Conservation (phyloP, 2,888 invertebrate species). For the Cerceris ruficornis region DNA sequence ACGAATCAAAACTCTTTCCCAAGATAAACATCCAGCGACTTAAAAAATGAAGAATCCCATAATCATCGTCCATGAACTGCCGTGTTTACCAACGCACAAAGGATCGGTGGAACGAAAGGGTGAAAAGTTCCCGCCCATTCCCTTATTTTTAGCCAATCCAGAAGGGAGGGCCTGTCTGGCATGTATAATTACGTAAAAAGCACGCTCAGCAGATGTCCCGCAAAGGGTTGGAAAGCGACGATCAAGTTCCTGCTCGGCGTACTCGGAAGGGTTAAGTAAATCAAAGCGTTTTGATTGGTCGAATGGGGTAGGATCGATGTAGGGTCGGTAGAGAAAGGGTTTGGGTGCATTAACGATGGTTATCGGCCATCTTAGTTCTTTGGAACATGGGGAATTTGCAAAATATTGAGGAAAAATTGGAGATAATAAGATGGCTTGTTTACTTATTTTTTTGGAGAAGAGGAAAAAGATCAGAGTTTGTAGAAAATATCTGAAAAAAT, state of each 20-base stretch:
- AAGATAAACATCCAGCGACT: no score
- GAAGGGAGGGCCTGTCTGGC: constrained; percentile 63
- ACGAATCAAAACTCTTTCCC: no score
- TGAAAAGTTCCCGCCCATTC: constrained; percentile 72
- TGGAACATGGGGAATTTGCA: no score
- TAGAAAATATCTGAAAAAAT: no score
- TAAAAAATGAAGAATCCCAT: no score
- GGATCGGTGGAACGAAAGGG: constrained; percentile 70
- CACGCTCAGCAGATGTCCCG: constrained; percentile 69
- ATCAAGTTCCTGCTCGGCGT: constrained; percentile 25
- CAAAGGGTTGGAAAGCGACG: constrained; percentile 62
- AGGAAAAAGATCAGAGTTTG: no score
- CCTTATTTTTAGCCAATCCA: constrained; percentile 70
- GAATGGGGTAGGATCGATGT: constrained; percentile 59
- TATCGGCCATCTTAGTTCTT: constrained; percentile 59
- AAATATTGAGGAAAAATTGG: no score
- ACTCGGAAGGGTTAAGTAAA: constrained; percentile 76
- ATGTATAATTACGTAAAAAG: constrained; percentile 73
- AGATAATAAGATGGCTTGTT: no score
- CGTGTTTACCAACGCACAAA: background rate
- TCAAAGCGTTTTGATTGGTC: constrained; percentile 73
- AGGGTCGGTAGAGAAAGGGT: constrained; percentile 59
- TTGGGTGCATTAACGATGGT: constrained; percentile 43
- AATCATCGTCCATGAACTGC: no score
- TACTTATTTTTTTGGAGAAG: no score